Conservation (phyloP, 2,888 invertebrate genomes). For the Hartigia nigra region DNA sequence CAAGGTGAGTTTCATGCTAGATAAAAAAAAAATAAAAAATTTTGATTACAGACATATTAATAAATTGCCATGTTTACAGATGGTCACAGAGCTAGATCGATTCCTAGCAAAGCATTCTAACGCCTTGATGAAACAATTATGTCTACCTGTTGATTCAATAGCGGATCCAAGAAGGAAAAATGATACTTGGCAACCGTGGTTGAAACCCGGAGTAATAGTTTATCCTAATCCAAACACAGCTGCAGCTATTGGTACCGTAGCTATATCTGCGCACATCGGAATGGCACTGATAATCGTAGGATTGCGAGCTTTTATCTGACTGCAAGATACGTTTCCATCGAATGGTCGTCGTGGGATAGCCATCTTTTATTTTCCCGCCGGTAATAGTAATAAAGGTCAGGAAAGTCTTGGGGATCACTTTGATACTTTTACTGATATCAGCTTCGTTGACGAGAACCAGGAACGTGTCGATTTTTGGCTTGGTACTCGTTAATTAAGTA, state of each 20-base stretch:
- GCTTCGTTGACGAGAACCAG: conserved; percentile 17
- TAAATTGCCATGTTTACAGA: conserved; percentile 32
- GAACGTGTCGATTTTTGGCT: neutral
- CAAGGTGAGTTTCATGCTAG: conserved; percentile 40
- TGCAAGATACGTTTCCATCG: conserved; percentile 29
- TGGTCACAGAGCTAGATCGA: conserved; percentile 47
- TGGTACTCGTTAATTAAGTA: neutral
- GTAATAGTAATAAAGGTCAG: neutral
- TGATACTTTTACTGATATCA: conserved; percentile 14
- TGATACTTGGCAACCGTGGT: conserved; percentile 80
- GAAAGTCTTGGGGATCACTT: neutral
- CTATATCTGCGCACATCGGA: conserved; percentile 45
- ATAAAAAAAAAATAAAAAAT: neutral
- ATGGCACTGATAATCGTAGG: conserved; percentile 40
- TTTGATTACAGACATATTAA: neutral
- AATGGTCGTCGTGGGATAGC: conserved; percentile 20
- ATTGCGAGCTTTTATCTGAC: conserved; percentile 46
- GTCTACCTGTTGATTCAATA: conserved; percentile 54
- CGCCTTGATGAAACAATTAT: conserved; percentile 42
- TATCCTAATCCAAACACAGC: conserved; percentile 38
- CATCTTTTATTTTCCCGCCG: conserved; percentile 13
- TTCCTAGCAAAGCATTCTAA: conserved; percentile 50
- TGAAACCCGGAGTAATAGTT: conserved; percentile 40
- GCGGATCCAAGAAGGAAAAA: conserved; percentile 79
- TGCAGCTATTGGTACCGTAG: conserved; percentile 37